Conservation (phyloP, 2,113 vertebrate genomes). For the Noturus placidus region DNA sequence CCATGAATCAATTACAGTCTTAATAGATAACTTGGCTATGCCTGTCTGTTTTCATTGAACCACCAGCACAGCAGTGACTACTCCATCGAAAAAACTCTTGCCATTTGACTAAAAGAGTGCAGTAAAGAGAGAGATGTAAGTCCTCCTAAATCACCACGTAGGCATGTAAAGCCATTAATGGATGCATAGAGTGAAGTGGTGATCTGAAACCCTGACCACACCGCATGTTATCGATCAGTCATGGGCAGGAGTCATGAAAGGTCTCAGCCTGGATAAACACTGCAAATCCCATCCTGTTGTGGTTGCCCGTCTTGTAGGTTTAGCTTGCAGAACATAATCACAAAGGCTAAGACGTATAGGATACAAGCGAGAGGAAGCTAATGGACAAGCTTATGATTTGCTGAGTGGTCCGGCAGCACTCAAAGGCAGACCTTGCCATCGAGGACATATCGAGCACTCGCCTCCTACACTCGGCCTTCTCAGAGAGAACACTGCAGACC, state of each 20-base stretch:
- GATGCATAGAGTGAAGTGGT: not conserved
- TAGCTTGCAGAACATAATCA: slow-evolving; percentile 12
- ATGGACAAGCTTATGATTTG: slow-evolving; percentile 14
- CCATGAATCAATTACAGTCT: not conserved
- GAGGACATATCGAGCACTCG: not conserved
- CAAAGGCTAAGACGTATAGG: not conserved
- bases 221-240: slow-evolving; percentile 13
- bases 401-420: slow-evolving; percentile 14
- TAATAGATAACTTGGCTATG: not conserved
- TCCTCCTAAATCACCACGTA: slow-evolving; percentile 22
- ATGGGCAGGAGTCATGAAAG: not conserved
- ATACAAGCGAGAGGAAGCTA: slow-evolving; percentile 1
- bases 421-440: not conserved
- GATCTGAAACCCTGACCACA: slow-evolving; percentile 23
- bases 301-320: slow-evolving; percentile 14
- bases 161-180: slow-evolving; percentile 20
- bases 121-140: not conserved
- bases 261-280: slow-evolving; percentile 1
- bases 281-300: slow-evolving; percentile 22
- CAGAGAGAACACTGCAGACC: not conserved
- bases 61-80: not conserved
- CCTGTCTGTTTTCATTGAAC: not conserved
- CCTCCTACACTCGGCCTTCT: not conserved
- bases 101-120: not conserved
- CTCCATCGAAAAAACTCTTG: not conserved